Evolutionary conservation across 2,888 invertebrate genomes (phyloP).

Genomic region (Campoplex capitator): DNA sequence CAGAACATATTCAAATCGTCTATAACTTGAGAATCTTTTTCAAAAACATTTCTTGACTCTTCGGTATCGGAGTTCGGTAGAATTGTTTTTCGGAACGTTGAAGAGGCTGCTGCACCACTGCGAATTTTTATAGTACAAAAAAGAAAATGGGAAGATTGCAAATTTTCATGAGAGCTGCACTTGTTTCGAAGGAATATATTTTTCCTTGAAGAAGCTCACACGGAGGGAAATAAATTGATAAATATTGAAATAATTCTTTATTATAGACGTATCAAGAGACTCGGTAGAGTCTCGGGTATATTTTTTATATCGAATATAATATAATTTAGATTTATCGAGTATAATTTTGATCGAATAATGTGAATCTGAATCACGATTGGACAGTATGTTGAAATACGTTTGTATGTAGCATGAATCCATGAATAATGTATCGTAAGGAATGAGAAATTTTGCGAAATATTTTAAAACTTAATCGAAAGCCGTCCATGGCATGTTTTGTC

Average conservation of each 20-base stretch:
- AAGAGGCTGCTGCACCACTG: neutral
- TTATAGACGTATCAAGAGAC: no score
- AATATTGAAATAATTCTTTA: no score
- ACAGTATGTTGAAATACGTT: neutral
- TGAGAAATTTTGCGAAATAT: neutral
- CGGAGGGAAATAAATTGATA: neutral
- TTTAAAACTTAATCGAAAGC: neutral
- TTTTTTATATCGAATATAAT: neutral
- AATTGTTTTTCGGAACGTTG: neutral
- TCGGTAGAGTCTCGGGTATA: no score
- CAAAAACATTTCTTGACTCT: slow-evolving; percentile 1
- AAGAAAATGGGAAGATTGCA: neutral
- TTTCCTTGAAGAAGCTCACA: neutral
- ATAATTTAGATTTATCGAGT: neutral
- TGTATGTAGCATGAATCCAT: neutral
- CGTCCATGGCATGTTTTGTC: neutral
- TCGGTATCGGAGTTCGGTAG: neutral
- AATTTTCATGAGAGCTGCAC: neutral
- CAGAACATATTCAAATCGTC: neutral
- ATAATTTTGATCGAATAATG: neutral
- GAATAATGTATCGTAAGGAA: neutral
- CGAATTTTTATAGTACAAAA: no score
- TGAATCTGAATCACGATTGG: neutral
- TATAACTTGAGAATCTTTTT: neutral
- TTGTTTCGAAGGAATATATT: no score